Conservation (phyloP, 2,113 vertebrate species). For the Jaculus jaculus region DNA sequence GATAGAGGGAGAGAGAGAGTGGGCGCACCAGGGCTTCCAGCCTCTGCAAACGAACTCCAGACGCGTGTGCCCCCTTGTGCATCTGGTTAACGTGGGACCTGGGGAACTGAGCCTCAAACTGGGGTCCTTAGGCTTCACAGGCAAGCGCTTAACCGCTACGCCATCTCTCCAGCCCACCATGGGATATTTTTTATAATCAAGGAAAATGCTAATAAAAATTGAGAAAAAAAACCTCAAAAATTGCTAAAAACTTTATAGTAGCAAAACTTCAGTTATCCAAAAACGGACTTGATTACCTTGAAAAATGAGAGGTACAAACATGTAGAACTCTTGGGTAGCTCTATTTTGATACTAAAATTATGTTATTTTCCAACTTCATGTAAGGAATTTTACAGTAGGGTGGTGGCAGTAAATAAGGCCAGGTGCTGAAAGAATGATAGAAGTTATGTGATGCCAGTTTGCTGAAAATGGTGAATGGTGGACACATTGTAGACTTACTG, state of each 20-base stretch:
- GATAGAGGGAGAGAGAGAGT: no score
- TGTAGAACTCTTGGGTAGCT: conserved; percentile 1
- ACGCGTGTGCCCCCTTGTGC: no score
- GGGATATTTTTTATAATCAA: no score
- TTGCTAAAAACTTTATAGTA: neutral
- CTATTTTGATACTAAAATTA: conserved; percentile 40
- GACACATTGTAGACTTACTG: neutral
- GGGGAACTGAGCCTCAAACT: no score
- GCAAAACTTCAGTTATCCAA: conserved; percentile 1
- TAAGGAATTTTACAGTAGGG: neutral
- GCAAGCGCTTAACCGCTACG: no score
- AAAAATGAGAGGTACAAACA: neutral
- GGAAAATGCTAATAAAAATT: no score
- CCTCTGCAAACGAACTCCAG: no score
- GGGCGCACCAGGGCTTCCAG: no score
- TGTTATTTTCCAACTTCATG: neutral
- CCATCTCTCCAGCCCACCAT: no score
- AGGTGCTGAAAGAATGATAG: neutral
- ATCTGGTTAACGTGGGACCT: no score
- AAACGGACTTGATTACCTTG: neutral
- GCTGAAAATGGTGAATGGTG: neutral
- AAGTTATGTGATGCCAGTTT: neutral
- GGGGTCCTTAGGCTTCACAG: no score
- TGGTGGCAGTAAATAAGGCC: neutral
- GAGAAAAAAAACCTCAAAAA: no score